Conservation (phyloP, 2,888 invertebrate genomes). For the Drosophila lacicola region DNA sequence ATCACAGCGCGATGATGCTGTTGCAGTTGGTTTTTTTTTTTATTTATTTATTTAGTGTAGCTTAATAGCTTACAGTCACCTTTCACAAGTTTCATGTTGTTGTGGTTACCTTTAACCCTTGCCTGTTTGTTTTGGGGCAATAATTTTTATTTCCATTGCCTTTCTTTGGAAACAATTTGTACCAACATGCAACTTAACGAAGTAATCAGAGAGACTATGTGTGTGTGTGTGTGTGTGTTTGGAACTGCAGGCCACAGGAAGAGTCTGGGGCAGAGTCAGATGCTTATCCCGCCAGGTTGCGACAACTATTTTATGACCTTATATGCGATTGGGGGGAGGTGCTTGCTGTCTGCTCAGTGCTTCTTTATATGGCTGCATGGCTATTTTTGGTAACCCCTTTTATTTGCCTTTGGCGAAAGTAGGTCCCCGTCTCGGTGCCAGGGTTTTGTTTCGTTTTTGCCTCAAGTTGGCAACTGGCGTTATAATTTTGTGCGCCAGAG, state of each 20-base stretch:
- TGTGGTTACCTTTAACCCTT: slow-evolving; percentile 78
- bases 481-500: slow-evolving; percentile 55
- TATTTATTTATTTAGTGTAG: slow-evolving; percentile 45
- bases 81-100: slow-evolving; percentile 71
- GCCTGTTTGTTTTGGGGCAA: slow-evolving; percentile 59
- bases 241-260: slow-evolving; percentile 22
- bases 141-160: slow-evolving; percentile 78
- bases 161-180: slow-evolving; percentile 81
- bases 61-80: slow-evolving; percentile 59
- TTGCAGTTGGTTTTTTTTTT: slow-evolving; percentile 3
- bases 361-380: slow-evolving; percentile 65
- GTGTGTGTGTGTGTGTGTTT: slow-evolving; percentile 24
- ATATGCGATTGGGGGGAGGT: slow-evolving; percentile 44
- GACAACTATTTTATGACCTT: slow-evolving; percentile 80
- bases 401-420: slow-evolving; percentile 61
- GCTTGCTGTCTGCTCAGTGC: slow-evolving; percentile 19
- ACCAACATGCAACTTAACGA: slow-evolving; percentile 78
- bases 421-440: slow-evolving; percentile 40
- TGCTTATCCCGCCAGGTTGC: slow-evolving; percentile 75
- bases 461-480: slow-evolving; percentile 47
- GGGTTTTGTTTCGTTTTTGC: slow-evolving; percentile 48
- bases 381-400: slow-evolving; percentile 69
- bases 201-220: slow-evolving; percentile 64
- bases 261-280: slow-evolving; percentile 53
- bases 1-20: slow-evolving; percentile 42